Evolutionary conservation across 2,797 vertebrate genomes (phyloP).

Genomic region (Cirrhinus molitorella): DNA sequence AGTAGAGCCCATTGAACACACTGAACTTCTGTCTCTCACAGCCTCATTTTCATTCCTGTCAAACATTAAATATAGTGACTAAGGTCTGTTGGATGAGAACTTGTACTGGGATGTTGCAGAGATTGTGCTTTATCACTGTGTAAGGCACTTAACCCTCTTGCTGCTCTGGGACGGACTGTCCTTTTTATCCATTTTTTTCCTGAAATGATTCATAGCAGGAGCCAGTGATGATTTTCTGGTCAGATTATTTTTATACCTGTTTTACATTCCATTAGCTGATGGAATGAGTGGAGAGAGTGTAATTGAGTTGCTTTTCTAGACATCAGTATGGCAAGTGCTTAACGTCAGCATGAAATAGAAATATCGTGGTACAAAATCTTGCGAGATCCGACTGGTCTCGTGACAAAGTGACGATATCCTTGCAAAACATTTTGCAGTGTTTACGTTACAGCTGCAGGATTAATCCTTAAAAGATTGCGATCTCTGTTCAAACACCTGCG

Average conservation of each 20-base stretch:
- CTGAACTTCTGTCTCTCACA: not conserved
- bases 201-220: not conserved
- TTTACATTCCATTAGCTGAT: not conserved
- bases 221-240: not conserved
- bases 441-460: too few relatives aligned
- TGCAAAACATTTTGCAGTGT: too few relatives aligned
- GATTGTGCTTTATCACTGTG: not conserved
- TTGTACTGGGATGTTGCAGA: not conserved
- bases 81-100: not conserved
- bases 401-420: too few relatives aligned
- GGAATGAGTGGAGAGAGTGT: too few relatives aligned
- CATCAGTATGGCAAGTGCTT: too few relatives aligned
- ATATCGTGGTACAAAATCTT: too few relatives aligned
- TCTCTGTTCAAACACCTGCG: too few relatives aligned
- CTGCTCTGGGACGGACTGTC: not conserved
- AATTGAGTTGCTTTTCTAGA: not conserved
- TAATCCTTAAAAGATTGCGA: too few relatives aligned
- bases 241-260: not conserved
- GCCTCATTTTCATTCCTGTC: not conserved
- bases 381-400: too few relatives aligned
- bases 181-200: not conserved
- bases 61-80: not conserved
- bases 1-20: not conserved
- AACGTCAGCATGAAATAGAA: too few relatives aligned
- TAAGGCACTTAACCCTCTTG: constrained; percentile 8